Evolutionary conservation across 2,888 invertebrate species (phyloP), one percentile per base, ranked within the genome.

Genomic region (Apamea crenata): DNA sequence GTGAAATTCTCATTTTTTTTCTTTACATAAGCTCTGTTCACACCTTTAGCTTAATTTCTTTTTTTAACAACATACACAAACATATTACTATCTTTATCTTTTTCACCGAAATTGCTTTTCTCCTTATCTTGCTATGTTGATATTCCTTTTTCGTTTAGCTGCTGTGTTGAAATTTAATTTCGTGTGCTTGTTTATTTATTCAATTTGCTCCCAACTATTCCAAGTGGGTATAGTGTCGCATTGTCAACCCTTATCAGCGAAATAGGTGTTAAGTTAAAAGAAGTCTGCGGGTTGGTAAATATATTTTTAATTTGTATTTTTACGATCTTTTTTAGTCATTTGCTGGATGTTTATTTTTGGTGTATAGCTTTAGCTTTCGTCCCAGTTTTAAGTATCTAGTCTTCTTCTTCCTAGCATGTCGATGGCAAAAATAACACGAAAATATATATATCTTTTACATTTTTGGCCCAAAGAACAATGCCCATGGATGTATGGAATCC

Each of bases 171-270:
- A 87, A 78, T 88, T 90, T 86, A 87, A 87, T 90, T 78, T 90
- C 74, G 80, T 83, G 73, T 68, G 69, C 79, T 80, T 78, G 78
- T 83, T 81, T 84, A 81, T 80, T 84, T 82, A 88, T 89, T 85
- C 85, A 86, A 89, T 90, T 90, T 89, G 86, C 81, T 83, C 75
- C 74, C 74, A 88, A 87, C 86, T 86, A 87, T 89, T 83, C 76
- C 84, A 81, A 86, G 85, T 83, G 59, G 83, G 78, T 74, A 75
- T 82, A 80, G 86, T 86, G 85, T 84, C 83, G 82, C 79, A 85
- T 83, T 91, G 89, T 90, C 91, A 86, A 91, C 90, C 91, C 91
- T 89, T 90, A 88, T 91, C 89, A 88, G 76, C 12, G 47, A 29
- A 67, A 82, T 72, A 69, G 47, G 82, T 77, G 25, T 74, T 65